phyloP scores from a whole-genome alignment of 2,797 vertebrate species.

The Halcyon leucocephala region DNA sequence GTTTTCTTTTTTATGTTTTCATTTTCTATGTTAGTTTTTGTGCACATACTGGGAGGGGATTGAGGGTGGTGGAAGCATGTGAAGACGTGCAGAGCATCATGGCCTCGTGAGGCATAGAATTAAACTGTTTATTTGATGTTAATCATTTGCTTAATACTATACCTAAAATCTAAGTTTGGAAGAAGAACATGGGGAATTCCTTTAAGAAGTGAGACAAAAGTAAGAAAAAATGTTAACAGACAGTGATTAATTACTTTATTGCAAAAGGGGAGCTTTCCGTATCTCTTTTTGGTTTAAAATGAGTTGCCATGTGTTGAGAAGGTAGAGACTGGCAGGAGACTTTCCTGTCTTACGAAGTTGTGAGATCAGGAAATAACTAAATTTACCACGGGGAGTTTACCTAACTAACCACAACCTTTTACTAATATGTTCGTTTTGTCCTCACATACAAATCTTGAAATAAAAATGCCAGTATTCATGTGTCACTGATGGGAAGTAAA shows the following conservation, averaged over 20 bases:
- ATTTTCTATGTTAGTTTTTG: neutral
- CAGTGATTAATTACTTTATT: slow-evolving; percentile 59
- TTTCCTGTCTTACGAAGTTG: slow-evolving; percentile 55
- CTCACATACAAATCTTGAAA: slow-evolving; percentile 46
- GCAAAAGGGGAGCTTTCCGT: slow-evolving; percentile 42
- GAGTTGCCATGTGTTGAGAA: slow-evolving; percentile 30
- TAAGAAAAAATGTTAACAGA: slow-evolving; percentile 36
- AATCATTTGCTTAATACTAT: neutral
- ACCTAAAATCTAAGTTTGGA: neutral
- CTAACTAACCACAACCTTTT: slow-evolving; percentile 73
- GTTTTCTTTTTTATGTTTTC: neutral
- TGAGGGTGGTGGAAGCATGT: neutral
- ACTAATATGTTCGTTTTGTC: slow-evolving; percentile 42
- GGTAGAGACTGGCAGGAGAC: slow-evolving; percentile 35
- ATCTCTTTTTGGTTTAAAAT: slow-evolving; percentile 53
- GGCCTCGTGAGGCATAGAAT: neutral
- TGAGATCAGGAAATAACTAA: slow-evolving; percentile 54
- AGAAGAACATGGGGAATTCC: slow-evolving; percentile 25
- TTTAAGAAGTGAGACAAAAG: slow-evolving; percentile 10
- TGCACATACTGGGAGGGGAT: neutral
- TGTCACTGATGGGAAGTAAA: slow-evolving; percentile 70
- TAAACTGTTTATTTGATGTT: neutral
- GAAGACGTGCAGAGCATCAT: neutral
- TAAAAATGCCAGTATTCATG: slow-evolving; percentile 40
- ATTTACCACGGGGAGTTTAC: slow-evolving; percentile 65